phyloP scores from a whole-genome alignment of 23 tunicate species.

The Halocynthia roretzi region DNA sequence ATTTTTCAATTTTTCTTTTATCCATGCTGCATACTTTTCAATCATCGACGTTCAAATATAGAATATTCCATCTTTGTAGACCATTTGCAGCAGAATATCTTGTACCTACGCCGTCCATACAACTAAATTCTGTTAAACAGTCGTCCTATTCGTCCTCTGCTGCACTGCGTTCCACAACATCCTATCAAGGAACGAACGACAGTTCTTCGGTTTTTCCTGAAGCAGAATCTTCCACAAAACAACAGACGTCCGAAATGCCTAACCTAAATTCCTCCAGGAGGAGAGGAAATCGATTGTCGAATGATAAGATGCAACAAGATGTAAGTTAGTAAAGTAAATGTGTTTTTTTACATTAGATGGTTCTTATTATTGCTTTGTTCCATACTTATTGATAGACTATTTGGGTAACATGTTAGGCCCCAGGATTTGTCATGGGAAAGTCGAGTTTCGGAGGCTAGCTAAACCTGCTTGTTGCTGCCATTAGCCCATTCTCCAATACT shows the following conservation, averaged over 20 bases:
- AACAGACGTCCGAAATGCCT: slow-evolving; percentile 1
- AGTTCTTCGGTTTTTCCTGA: too few relatives aligned
- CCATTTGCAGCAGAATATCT: neutral
- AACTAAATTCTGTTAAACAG: neutral
- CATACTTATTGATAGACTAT: too few relatives aligned
- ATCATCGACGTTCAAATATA: neutral
- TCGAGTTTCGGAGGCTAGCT: too few relatives aligned
- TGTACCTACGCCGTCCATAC: neutral
- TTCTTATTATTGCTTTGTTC: too few relatives aligned
- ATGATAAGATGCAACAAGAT: slow-evolving; percentile 12
- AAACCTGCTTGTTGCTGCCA: too few relatives aligned
- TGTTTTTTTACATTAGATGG: too few relatives aligned
- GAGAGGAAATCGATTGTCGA: slow-evolving; percentile 15
- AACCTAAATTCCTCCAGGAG: slow-evolving; percentile 15
- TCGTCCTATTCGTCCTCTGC: neutral
- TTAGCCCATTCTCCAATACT: too few relatives aligned
- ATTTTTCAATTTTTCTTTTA: neutral
- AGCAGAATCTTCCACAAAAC: neutral
- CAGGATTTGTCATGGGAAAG: too few relatives aligned
- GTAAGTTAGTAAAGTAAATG: neutral
- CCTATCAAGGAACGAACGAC: too few relatives aligned
- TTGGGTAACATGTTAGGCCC: neutral
- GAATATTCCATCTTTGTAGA: neutral
- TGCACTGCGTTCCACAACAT: neutral
- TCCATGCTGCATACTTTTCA: neutral